Evolutionary conservation across 1,140 invertebrate genomes (phyloP), one percentile per base, ranked within the genome.

Genomic region (Lasioglossum baleicum): DNA sequence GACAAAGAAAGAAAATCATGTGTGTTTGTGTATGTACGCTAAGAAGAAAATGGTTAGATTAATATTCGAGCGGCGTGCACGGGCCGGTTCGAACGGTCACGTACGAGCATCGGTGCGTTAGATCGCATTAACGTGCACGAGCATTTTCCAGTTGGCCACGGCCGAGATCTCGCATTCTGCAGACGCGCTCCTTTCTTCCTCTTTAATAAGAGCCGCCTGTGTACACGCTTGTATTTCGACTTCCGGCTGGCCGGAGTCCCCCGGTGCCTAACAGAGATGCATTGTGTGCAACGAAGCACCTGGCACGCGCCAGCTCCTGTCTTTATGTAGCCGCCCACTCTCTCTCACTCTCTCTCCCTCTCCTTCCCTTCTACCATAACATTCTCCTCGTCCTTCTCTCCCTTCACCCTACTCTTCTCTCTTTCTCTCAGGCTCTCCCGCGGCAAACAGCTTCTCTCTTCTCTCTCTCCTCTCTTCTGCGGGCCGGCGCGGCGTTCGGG

Each of bases 301-400:
- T 92, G 91, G 91, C 91, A 92, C 91, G 91, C 89, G 91, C 91
- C 91, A 88, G 86, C 88, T 88, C 88, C 88, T 88, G 88, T 90
- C 89, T 90, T 87, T 89, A 89, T 89, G 88, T 87, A 88, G 75
- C 77, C 86, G 86, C 82, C 85, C 83, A 83, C 83, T 75, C 82
- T 80, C 77, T 65, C 58, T 68, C 75, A 69, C 63, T 75, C 73
- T 56, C 83, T 56, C 78, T 83, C 83, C 44, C 82, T 83, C 51
- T 53, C 15, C 0, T 15, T 53, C 51, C 15, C 51, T 53, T 35
- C 44, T 8, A 13, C 44, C 44, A 48, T 5, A 35, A 48, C 7
- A 8, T 75, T 51, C 64, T 69, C 79, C 81, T 44, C n/a, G 11
- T 44, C 64, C 31, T 44, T 78, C 56, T 42, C 51, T 63, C 64